Conservation (phyloP, 2,113 vertebrate species). For the Zingel zingel region DNA sequence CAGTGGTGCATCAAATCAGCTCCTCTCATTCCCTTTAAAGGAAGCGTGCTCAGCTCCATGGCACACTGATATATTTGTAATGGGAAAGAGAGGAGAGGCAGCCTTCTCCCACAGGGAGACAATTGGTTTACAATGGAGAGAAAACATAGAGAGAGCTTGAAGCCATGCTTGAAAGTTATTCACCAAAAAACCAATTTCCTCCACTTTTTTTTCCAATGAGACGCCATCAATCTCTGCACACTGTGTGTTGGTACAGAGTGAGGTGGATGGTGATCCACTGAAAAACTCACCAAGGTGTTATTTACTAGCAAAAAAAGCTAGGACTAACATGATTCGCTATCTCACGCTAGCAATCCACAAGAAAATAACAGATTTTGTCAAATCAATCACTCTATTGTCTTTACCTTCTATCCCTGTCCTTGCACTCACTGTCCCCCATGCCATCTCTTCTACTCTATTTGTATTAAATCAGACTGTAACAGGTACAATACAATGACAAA, state of each 20-base stretch:
- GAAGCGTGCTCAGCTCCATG: conserved; percentile 13
- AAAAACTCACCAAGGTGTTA: conserved; percentile 7
- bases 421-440: background rate
- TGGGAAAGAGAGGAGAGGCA: conserved; percentile 18
- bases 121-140: conserved; percentile 44
- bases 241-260: background rate
- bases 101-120: conserved; percentile 16
- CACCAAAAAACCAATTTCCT: conserved; percentile 53
- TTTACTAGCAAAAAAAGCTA: background rate
- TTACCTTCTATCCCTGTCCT: background rate
- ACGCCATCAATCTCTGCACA: conserved; percentile 29
- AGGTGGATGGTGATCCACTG: background rate
- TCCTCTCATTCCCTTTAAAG: conserved; percentile 21
- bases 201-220: background rate
- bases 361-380: background rate
- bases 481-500: background rate
- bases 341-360: background rate
- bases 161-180: conserved; percentile 30
- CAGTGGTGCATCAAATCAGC: conserved; percentile 42
- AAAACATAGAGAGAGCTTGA: conserved; percentile 26
- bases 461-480: conserved; percentile 1
- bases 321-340: background rate
- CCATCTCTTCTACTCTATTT: background rate
- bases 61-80: conserved; percentile 35
- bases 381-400: background rate